Evolutionary conservation across 2,888 invertebrate species (phyloP).

Genomic region (Lasioglossum figueresi): DNA sequence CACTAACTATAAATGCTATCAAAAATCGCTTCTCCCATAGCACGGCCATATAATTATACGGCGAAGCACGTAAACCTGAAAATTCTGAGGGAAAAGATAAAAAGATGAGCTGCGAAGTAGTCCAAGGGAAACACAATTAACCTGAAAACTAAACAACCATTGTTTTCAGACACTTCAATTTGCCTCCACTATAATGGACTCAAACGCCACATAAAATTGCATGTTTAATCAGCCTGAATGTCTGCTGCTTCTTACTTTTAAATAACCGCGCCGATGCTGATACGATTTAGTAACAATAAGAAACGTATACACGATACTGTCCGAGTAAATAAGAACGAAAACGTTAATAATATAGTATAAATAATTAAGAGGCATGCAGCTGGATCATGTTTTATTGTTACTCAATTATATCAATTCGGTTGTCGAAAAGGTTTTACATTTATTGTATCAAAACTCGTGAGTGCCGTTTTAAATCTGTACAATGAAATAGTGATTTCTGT

Average conservation of each 20-base stretch:
- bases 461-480: background rate
- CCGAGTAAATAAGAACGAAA: background rate
- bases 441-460: background rate
- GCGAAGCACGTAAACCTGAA: background rate
- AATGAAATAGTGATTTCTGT: background rate
- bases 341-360: background rate
- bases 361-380: background rate
- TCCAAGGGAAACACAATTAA: background rate
- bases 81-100: background rate
- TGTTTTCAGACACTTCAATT: background rate
- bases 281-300: background rate
- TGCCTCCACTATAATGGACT: background rate
- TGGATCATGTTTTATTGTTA: background rate
- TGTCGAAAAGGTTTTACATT: background rate
- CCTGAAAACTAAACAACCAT: background rate
- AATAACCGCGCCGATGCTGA: background rate
- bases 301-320: background rate
- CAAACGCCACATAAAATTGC: background rate
- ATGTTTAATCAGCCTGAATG: slow-evolving; percentile 1
- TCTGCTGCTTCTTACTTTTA: background rate
- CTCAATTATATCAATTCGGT: background rate
- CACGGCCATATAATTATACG: background rate
- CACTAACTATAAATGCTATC: background rate
- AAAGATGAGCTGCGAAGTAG: background rate
- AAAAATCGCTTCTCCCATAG: background rate